Evolutionary conservation across 2,888 invertebrate genomes (phyloP), one percentile per base, ranked within the genome.

Genomic region (Aelia acuminata): DNA sequence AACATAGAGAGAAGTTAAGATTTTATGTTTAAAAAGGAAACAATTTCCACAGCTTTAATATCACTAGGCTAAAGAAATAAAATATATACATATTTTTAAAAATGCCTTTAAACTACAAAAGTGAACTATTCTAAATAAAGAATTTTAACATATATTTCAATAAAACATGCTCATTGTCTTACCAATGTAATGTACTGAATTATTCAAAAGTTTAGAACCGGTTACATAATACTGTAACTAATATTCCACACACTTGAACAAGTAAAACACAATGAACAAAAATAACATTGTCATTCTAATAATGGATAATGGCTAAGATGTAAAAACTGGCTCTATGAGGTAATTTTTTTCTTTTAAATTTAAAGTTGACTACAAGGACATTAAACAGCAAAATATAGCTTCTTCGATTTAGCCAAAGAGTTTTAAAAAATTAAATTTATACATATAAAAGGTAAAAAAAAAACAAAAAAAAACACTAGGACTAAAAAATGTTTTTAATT

Each of bases 211-310:
- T 80, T 80, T 47, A 43, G 80, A n/a, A 80, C 43, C 43, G 7
- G 80, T 80, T 80, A 80, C 80, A 47, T 80, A 80, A 80, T 43
- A 22, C 80, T 80, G 80, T 80, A 43, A 80, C 80, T 80, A 80
- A 80, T 80, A 80, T 80, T 80, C 80, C 43, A 80, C 80, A 80
- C 80, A 80, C 80, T 47, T 18, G 80, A 80, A 80, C 80, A 80
- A 80, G 80, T 80, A 80, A 80, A 80, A 47, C 31, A 75, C 80
- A 80, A 80, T 80, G 80, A 80, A 80, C 80, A n/a, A 80, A 80
- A 80, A 80, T 80, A 80, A 47, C 80, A 80, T 80, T 80, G 80
- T 80, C n/a, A 80, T 80, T 80, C 43, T 47, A 80, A 80, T 70
- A 70, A 70, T 31, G 20, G 63, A 70, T 70, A 35, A 70, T 70